These are phyloP conservation scores for Tor tambroides DNA, from an alignment of 2,113 vertebrate genomes.

Conservation along the genomic window DNA sequence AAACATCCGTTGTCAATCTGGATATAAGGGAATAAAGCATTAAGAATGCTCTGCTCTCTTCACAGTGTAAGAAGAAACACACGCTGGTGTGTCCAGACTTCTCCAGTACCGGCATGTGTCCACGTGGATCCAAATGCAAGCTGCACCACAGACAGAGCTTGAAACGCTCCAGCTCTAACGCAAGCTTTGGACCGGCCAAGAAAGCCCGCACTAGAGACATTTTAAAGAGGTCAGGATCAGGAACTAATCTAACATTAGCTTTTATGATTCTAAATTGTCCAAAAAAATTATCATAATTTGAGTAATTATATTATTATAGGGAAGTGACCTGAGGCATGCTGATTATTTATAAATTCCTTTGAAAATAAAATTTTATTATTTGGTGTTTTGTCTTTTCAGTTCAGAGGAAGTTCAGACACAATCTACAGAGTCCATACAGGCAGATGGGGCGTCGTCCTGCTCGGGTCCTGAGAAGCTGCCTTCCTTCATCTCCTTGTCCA, in stretches of 20 bases:
- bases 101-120: slow-evolving; percentile 80
- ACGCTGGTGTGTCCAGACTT: slow-evolving; percentile 92
- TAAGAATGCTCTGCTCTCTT: slow-evolving; percentile 17
- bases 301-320: not conserved
- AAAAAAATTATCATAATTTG: not conserved
- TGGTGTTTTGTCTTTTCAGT: slow-evolving; percentile 1
- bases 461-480: slow-evolving; percentile 75
- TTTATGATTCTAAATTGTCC: not conserved
- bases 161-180: slow-evolving; percentile 38
- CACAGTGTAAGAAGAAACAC: slow-evolving; percentile 98
- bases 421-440: slow-evolving; percentile 27
- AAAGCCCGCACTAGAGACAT: slow-evolving; percentile 61
- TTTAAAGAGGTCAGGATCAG: slow-evolving; percentile 62
- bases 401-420: slow-evolving; percentile 8
- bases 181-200: slow-evolving; percentile 54
- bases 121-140: slow-evolving; percentile 82
- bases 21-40: not conserved
- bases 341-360: not conserved
- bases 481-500: slow-evolving; percentile 90
- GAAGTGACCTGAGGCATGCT: not conserved
- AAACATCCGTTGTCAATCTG: slow-evolving; percentile 5
- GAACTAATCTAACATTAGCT: not conserved
- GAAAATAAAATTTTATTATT: not conserved
- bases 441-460: slow-evolving; percentile 44
- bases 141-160: slow-evolving; percentile 84